Evolutionary conservation across 1,140 invertebrate genomes (phyloP).

Genomic region (Drosophila baimaii): DNA sequence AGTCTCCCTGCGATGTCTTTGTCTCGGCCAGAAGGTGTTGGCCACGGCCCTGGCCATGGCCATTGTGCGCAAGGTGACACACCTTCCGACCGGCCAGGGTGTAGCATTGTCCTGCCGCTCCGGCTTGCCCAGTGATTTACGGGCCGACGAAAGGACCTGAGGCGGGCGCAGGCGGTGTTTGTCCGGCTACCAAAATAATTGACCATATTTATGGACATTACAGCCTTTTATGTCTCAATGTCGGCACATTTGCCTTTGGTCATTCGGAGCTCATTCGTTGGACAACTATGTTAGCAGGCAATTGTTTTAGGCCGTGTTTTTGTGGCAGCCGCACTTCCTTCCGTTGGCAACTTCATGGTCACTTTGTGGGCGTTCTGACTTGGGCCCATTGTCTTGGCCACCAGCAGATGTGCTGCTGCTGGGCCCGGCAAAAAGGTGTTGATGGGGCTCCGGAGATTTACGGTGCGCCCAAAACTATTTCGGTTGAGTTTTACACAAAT

Average conservation of each 20-base stretch:
- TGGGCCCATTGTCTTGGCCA: slow-evolving; percentile 61
- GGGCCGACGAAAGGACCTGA: slow-evolving; percentile 68
- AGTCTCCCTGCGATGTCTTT: slow-evolving; percentile 64
- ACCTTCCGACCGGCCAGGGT: slow-evolving; percentile 47
- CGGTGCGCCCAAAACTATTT: slow-evolving; percentile 29
- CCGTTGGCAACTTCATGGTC: slow-evolving; percentile 80
- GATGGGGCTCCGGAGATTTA: slow-evolving; percentile 26
- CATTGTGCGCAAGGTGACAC: slow-evolving; percentile 63
- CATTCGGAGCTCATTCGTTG: slow-evolving; percentile 49
- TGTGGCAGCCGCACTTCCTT: slow-evolving; percentile 77
- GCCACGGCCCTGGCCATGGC: slow-evolving; percentile 30
- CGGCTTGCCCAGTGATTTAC: slow-evolving; percentile 62
- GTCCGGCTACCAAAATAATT: slow-evolving; percentile 70
- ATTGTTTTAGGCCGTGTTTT: slow-evolving; percentile 80
- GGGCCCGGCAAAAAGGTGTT: slow-evolving; percentile 30
- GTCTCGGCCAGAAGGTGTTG: slow-evolving; percentile 68
- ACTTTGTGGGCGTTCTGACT: slow-evolving; percentile 76
- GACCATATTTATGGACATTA: slow-evolving; percentile 80
- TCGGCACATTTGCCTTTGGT: slow-evolving; percentile 74
- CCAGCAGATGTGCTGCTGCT: slow-evolving; percentile 58
- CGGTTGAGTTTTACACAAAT: slow-evolving; percentile 29
- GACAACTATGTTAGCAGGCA: slow-evolving; percentile 75
- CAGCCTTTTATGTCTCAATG: slow-evolving; percentile 73
- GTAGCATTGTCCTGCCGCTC: slow-evolving; percentile 36
- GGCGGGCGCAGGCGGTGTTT: slow-evolving; percentile 35